Conservation (phyloP, 2,888 invertebrate genomes). For the Nomada ruficornis region DNA sequence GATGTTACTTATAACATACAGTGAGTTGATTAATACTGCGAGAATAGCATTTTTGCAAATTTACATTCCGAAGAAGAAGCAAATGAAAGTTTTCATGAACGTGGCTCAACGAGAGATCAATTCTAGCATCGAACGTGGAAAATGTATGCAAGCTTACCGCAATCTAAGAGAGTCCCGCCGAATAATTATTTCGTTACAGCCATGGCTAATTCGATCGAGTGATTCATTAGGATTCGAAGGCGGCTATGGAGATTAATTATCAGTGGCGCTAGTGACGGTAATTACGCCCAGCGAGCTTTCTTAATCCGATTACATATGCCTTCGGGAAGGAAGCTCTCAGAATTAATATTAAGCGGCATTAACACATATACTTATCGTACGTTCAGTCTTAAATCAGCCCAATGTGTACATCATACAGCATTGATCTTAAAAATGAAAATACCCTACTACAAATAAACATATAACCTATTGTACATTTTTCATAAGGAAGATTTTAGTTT, state of each 20-base stretch:
- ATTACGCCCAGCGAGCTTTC: constrained; percentile 19
- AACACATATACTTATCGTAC: neutral
- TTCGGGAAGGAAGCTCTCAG: neutral
- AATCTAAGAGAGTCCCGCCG: neutral
- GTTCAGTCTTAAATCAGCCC: no score
- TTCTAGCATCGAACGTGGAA: neutral
- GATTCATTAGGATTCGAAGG: constrained; percentile 35
- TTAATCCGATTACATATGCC: constrained; percentile 27
- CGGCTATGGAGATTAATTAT: constrained; percentile 32
- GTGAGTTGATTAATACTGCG: no score
- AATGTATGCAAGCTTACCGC: constrained; percentile 18
- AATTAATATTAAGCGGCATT: neutral
- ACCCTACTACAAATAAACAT: neutral
- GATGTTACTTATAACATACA: no score
- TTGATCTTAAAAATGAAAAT: neutral
- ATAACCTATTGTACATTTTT: neutral
- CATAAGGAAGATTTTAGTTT: neutral
- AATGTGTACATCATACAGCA: neutral
- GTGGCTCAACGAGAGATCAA: constrained; percentile 3
- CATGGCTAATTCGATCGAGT: constrained; percentile 26
- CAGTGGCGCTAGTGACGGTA: constrained; percentile 4
- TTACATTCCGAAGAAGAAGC: no score
- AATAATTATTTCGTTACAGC: constrained; percentile 38
- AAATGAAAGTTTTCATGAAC: neutral
- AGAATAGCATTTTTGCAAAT: no score